Evolutionary conservation across 2,113 vertebrate species (phyloP).

Genomic region (Microtus montanus): DNA sequence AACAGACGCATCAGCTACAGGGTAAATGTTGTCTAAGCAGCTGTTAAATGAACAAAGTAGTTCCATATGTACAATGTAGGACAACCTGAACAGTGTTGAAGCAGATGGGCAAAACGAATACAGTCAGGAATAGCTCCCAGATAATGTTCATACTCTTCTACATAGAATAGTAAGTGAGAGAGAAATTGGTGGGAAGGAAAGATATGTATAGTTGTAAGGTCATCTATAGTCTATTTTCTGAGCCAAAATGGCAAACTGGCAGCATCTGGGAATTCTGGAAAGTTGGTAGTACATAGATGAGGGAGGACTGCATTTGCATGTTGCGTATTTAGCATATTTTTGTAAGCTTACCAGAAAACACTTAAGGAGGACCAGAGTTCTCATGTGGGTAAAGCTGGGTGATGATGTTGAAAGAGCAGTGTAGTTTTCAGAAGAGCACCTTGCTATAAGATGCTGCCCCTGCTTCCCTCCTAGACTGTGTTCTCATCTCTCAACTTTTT

Average conservation of each 20-base stretch:
- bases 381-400: background rate
- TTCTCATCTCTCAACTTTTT: slow-evolving; percentile 22
- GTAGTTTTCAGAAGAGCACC: background rate
- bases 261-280: slow-evolving; percentile 13
- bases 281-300: background rate
- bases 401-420: background rate
- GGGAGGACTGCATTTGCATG: background rate
- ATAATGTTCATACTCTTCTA: background rate
- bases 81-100: slow-evolving; percentile 30
- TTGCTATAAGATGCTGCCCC: background rate
- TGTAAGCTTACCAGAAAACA: background rate
- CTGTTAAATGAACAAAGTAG: slow-evolving; percentile 28
- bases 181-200: background rate
- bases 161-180: background rate
- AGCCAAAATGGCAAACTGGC: background rate
- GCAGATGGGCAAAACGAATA: background rate
- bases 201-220: background rate
- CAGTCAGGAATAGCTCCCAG: slow-evolving; percentile 17
- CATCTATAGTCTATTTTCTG: background rate
- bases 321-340: background rate
- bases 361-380: background rate
- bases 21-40: background rate
- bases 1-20: background rate
- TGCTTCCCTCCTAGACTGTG: background rate
- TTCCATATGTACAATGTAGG: background rate